Conservation (phyloP, 2,888 invertebrate species). For the Eurytoma adleriae region DNA sequence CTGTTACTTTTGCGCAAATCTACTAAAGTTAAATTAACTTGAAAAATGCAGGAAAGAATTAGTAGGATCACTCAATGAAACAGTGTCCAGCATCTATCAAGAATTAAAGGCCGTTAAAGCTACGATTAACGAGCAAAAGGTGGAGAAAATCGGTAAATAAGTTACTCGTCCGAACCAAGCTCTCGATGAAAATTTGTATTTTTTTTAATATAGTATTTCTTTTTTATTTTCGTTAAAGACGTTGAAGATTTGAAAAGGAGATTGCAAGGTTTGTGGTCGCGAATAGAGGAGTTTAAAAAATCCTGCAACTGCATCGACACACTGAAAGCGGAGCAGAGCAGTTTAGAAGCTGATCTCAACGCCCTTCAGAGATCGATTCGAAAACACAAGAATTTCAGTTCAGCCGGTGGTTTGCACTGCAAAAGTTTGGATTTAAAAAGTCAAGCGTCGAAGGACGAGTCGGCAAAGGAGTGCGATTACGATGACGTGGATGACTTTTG, state of each 20-base stretch:
- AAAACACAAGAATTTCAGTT: constrained; percentile 62
- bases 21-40: neutral
- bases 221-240: constrained; percentile 61
- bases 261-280: constrained; percentile 66
- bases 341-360: constrained; percentile 63
- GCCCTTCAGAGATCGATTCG: constrained; percentile 61
- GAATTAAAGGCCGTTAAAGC: constrained; percentile 63
- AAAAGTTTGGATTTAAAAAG: constrained; percentile 15
- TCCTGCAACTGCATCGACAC: constrained; percentile 57
- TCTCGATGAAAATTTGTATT: neutral
- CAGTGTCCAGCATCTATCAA: constrained; percentile 59
- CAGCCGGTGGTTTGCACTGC: neutral
- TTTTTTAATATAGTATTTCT: neutral
- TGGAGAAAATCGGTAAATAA: constrained; percentile 65
- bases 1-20: no score
- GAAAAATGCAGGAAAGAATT: constrained; percentile 57
- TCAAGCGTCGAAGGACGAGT: constrained; percentile 9
- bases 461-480: constrained; percentile 55
- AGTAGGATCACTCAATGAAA: constrained; percentile 52
- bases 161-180: neutral
- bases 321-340: constrained; percentile 64
- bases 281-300: constrained; percentile 67
- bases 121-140: constrained; percentile 58
- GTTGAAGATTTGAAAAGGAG: constrained; percentile 64
- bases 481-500: constrained; percentile 66